Conservation (phyloP, 2,113 vertebrate genomes). For the Corynorhinus townsendii region DNA sequence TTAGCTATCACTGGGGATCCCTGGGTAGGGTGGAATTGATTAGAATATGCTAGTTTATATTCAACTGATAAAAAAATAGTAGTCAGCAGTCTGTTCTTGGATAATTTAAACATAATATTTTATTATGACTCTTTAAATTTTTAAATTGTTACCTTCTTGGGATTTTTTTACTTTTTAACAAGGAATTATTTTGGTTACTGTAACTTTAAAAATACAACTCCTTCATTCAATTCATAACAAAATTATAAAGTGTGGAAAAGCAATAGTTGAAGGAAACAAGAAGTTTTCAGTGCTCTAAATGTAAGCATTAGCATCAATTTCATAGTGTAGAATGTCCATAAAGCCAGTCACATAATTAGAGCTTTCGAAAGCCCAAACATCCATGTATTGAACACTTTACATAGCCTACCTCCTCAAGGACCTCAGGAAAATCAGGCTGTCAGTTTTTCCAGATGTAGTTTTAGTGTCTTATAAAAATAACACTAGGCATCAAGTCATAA, state of each 20-base stretch:
- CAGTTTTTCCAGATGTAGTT: not conserved
- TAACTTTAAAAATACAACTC: constrained; percentile 26
- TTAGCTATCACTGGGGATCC: not conserved
- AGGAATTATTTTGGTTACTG: not conserved
- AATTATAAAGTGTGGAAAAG: not conserved
- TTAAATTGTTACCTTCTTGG: not conserved
- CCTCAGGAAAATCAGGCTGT: not conserved
- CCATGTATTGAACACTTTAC: not conserved
- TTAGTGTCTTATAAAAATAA: not conserved
- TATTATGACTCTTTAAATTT: not conserved
- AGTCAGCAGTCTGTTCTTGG: not conserved
- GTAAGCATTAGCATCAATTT: not conserved
- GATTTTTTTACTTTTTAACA: not conserved
- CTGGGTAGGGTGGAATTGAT: not conserved
- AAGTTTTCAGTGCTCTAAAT: not conserved
- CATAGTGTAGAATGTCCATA: not conserved
- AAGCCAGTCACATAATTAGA: not conserved
- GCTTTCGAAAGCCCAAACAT: not conserved
- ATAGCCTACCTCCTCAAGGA: not conserved
- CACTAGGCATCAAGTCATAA: not conserved
- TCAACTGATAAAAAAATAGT: not conserved
- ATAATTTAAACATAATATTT: constrained; percentile 16
- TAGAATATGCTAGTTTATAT: not conserved
- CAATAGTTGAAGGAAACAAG: not conserved
- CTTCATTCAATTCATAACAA: constrained; percentile 6